Conservation (phyloP, 2,113 vertebrate genomes). For the Colistium nudipinnis region DNA sequence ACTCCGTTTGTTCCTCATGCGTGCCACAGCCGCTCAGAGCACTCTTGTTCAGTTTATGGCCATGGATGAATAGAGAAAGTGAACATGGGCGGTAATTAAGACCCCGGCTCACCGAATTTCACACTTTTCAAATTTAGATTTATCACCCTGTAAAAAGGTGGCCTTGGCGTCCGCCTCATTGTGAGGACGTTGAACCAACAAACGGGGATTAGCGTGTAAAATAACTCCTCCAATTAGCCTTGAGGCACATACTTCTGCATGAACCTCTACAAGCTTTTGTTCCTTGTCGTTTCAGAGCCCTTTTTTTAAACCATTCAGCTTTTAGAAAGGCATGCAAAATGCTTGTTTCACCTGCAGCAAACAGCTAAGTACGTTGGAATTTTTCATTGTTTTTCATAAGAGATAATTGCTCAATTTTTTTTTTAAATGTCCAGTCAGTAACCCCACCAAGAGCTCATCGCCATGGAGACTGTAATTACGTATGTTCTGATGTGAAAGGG, state of each 20-base stretch:
- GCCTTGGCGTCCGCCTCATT: slow-evolving; percentile 60
- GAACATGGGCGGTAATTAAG: slow-evolving; percentile 73
- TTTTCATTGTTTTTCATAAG: slow-evolving; percentile 16
- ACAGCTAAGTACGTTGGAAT: slow-evolving; percentile 8
- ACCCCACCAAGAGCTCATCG: slow-evolving; percentile 63
- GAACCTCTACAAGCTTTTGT: slow-evolving; percentile 8
- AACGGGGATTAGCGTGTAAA: slow-evolving; percentile 65
- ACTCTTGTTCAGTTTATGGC: slow-evolving; percentile 57
- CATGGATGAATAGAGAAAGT: slow-evolving; percentile 62
- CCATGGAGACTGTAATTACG: slow-evolving; percentile 82
- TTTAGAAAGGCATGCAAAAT: not conserved
- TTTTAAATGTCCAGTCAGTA: slow-evolving; percentile 68
- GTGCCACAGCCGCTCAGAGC: slow-evolving; percentile 29
- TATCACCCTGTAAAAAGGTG: slow-evolving; percentile 72
- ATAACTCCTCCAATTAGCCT: slow-evolving; percentile 69
- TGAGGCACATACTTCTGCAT: slow-evolving; percentile 52
- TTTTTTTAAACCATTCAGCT: slow-evolving; percentile 1
- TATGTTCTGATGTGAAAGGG: slow-evolving; percentile 71
- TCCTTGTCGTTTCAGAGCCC: not conserved
- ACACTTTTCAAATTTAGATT: slow-evolving; percentile 78
- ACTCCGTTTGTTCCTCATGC: slow-evolving; percentile 55
- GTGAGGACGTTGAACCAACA: slow-evolving; percentile 66
- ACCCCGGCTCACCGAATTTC: slow-evolving; percentile 72
- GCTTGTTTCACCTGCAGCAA: slow-evolving; percentile 23
- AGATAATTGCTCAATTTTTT: slow-evolving; percentile 61